Base-by-base conservation (phyloP, 1,140 invertebrate genomes). In the Philotrypesis tridentata region DNA sequence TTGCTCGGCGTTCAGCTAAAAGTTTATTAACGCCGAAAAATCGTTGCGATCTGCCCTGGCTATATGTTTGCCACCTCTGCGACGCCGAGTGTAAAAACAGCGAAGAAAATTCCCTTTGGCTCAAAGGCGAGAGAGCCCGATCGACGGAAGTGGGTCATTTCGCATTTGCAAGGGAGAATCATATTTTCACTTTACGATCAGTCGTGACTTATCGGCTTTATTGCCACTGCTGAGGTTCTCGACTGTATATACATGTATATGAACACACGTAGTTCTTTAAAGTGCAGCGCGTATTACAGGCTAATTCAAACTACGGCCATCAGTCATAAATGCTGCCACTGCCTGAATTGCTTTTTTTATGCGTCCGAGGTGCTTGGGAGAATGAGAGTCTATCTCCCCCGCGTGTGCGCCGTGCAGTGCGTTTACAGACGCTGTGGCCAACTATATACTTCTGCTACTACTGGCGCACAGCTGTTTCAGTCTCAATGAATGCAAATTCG, bases 121-220 rank as follows among this genome's bases (percentile, higher is more conserved):
- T 67, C 61, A 8, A 31, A 43, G 43, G 25, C 31, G 74, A n/a
- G n/a, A n/a, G n/a, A 74, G 25, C 8, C 1, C 55, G 55, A 75
- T 75, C 73, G 73, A 40, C 61, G 75, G 75, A 77, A 77, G 33
- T 67, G 75, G 63, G 37, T 67, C 75, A 77, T 77, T 77, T 77
- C 37, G 37, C 75, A 77, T 77, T 77, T 63, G 73, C 33, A 75
- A 75, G 48, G 17, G 60, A 70, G 27, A 75, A 75, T 75, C 63
- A 75, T 75, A 75, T 61, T 75, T 75, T 75, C 61, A 67, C 31
- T 77, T 77, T 43, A 77, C 75, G 75, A 77, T 77, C 61, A 37
- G 37, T 37, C 73, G 73, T 75, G 73, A 75, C 73, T 74, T 74
- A 74, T 74, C 48, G 40, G 3, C 17, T 75, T 75, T 75, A 75